Evolutionary conservation across 2,797 vertebrate genomes (phyloP), one percentile per base, ranked within the genome.

Genomic region (Gymnothorax javanicus): DNA sequence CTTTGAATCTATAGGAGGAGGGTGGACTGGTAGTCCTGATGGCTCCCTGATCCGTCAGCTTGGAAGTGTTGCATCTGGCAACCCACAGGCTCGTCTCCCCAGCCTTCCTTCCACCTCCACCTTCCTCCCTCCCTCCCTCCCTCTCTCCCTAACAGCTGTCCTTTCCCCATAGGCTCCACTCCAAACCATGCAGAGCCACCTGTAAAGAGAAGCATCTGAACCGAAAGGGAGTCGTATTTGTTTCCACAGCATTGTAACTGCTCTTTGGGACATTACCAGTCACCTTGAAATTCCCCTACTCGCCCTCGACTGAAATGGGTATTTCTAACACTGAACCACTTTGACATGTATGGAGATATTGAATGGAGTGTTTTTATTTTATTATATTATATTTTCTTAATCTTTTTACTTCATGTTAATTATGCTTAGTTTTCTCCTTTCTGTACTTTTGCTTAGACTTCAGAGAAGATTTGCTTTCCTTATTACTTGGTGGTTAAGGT

Each of bases 61-160:
- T 20, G 6, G 79, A 50, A 91, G 85, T 91, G 94, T 93, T 94
- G 90, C 90, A 89, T 91, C 93, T 92, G 91, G 94, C 93, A 90
- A 91, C 91, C 93, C 92, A n/a, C 88, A 91, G 90, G 90, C 92
- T 94, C 95, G 95, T 96, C 95, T 83, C 50, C 27, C 82, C 73
- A 15, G 58, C 59, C 25, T 5, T 43, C 59, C 7, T 67, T 71
- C 82, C 83, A 54, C 60, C 71, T 73, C 82, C n/a, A 58, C 7
- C 7, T 27, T 8, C 23, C 33, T 23, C 3, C n/a, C 85, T 54
- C 62, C 52, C 73, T 33, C 6, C 50, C 82, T 57, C 86, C 83
- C 59, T 77, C 17, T 1, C 17, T 9, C 7, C 13, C 25, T 2
- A 3, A 27, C 71, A 4, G 9, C n/a, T 75, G 27, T 33, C 25